Evolutionary conservation across 2,113 vertebrate species (phyloP).

Genomic region (Antechinus flavipes): DNA sequence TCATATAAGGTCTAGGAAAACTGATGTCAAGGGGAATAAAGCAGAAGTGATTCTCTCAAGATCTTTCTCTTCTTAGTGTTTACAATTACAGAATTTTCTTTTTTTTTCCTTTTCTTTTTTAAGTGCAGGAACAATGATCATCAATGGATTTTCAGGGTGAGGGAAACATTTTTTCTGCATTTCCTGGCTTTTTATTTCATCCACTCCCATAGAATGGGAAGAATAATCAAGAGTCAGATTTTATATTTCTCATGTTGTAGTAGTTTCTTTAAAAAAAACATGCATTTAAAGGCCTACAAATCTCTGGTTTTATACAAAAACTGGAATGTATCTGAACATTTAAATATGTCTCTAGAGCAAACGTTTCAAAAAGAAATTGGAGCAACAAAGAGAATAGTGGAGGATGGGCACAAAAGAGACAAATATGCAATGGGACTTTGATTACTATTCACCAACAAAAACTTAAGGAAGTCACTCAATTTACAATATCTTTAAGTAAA

Average conservation of each 20-base stretch:
- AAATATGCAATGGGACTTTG: background rate
- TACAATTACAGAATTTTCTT: slow-evolving; percentile 20
- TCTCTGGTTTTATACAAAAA: background rate
- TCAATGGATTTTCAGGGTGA: background rate
- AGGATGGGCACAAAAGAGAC: background rate
- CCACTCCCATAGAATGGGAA: slow-evolving; percentile 14
- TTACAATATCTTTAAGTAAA: background rate
- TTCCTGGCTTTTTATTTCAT: slow-evolving; percentile 33
- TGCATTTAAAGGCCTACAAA: background rate
- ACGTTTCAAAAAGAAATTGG: background rate
- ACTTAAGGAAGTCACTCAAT: background rate
- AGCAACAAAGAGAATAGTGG: background rate
- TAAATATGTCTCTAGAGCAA: background rate
- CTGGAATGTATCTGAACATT: background rate
- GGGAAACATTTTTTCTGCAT: background rate
- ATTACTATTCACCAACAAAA: background rate
- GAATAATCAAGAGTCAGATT: background rate
- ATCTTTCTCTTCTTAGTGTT: slow-evolving; percentile 65
- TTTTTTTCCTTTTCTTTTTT: background rate
- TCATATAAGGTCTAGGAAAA: slow-evolving; percentile 80
- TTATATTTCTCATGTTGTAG: slow-evolving; percentile 35
- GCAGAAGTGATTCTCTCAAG: slow-evolving; percentile 71
- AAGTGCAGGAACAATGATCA: background rate
- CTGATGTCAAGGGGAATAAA: slow-evolving; percentile 75
- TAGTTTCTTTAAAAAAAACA: slow-evolving; percentile 33